These are phyloP conservation scores for Montipora sp. DNA, from an alignment of 64 coral and sea anemone species.

Conservation along the genomic window DNA sequence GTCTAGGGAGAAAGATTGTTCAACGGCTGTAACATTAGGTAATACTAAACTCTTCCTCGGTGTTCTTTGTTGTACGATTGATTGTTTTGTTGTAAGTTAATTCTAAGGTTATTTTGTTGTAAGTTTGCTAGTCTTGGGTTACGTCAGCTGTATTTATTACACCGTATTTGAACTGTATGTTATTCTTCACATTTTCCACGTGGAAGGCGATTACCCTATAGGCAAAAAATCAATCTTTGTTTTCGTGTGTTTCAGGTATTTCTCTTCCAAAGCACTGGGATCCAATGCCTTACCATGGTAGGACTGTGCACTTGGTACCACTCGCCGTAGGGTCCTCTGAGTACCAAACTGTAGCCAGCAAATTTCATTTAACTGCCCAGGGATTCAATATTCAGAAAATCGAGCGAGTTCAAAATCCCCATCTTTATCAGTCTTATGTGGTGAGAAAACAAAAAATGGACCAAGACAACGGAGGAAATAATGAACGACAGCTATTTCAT, in stretches of 20 bases:
- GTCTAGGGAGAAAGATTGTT: too few relatives aligned
- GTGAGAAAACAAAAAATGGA: slow-evolving; percentile 51
- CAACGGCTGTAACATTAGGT: too few relatives aligned
- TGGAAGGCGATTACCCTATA: too few relatives aligned
- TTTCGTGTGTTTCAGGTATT: background rate
- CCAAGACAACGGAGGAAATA: slow-evolving; percentile 21
- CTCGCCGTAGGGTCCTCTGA: background rate
- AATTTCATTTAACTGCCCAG: background rate
- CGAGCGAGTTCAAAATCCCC: slow-evolving; percentile 57
- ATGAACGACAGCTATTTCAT: slow-evolving; percentile 15
- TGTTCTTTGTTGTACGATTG: too few relatives aligned
- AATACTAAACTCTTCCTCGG: too few relatives aligned
- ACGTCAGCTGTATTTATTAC: too few relatives aligned
- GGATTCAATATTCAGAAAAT: slow-evolving; percentile 15
- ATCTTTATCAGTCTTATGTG: slow-evolving; percentile 48
- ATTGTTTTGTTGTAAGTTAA: too few relatives aligned
- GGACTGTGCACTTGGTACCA: background rate
- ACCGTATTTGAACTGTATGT: too few relatives aligned
- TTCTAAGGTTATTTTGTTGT: too few relatives aligned
- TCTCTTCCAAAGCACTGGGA: background rate
- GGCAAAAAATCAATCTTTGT: background rate
- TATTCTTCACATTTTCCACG: too few relatives aligned
- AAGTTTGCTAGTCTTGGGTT: too few relatives aligned
- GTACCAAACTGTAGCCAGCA: background rate
- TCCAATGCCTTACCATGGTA: background rate